Evolutionary conservation across 1,140 invertebrate genomes (phyloP), one percentile per base, ranked within the genome.

Genomic region (Gonatopus flavifemur): DNA sequence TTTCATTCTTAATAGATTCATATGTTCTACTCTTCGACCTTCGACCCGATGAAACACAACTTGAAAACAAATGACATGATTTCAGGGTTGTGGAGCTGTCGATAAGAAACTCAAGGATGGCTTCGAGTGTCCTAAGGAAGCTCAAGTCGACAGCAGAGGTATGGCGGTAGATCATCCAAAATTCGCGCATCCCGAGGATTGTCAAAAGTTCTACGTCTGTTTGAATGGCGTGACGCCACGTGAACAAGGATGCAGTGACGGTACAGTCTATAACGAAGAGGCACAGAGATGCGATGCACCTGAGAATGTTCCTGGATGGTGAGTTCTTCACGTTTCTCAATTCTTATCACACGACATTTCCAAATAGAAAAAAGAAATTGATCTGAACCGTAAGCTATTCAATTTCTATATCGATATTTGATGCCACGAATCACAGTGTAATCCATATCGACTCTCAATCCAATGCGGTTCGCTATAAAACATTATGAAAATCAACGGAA

Each of bases 201-300:
- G 92, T 74, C 90, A 92, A 73, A 89, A 90, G 48, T 90, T 92
- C 81, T 93, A 94, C 69, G 90, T 93, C 6, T 95, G 93, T 73
- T 78, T 94, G 49, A 93, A 91, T 70, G 89, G 89, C 6, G 82
- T 89, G 15, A 91, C 89, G 46, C 91, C 91, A 2, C 83, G 91
- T 52, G 88, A 93, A 73, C 83, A 93, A 44, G 89, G 90, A 16
- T 94, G 92, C 76, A 84, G 86, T 64, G 82, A 87, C 19, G 91
- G 91, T 28, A 88, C 91, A 58, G 92, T 93, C 12, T 94, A 92
- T 81, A 93, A 93, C 67, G 89, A 92, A 50, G 84, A 86, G 41
- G 82, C 82, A 5, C 87, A 91, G 69, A 86, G 84, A 64, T 94
- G 92, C 69, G 91, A 93, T 62, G 84, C 86, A 3, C 89, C 91